Conservation (phyloP, 2,797 vertebrate genomes). For the Gymnothorax javanicus region DNA sequence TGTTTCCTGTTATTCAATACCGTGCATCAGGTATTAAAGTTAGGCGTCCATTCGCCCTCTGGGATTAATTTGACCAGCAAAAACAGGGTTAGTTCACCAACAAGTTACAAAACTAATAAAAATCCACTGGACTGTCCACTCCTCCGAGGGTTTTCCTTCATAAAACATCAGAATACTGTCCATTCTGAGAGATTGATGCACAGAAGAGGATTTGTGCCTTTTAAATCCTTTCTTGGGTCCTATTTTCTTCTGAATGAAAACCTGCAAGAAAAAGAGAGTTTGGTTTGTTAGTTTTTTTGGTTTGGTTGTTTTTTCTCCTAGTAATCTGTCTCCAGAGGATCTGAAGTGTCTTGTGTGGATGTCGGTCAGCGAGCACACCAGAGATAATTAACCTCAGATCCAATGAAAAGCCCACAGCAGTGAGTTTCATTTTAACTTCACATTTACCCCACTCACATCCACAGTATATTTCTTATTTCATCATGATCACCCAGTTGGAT, state of each 20-base stretch:
- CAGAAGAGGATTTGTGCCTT: neutral
- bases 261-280: conserved; percentile 55
- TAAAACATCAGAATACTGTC: neutral
- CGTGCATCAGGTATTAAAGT: neutral
- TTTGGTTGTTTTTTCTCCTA: neutral
- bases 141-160: neutral
- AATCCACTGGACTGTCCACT: neutral
- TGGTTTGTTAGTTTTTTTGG: neutral
- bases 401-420: neutral
- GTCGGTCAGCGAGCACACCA: neutral
- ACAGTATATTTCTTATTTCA: too few species aligned
- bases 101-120: neutral
- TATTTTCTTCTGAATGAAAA: conserved; percentile 77
- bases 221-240: neutral
- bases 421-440: too few species aligned
- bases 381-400: neutral
- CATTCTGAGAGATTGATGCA: neutral
- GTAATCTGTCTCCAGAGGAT: neutral
- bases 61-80: neutral
- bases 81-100: neutral
- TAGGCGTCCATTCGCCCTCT: neutral
- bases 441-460: too few species aligned
- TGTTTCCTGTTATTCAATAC: neutral
- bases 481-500: too few species aligned
- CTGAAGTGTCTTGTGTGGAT: neutral